Evolutionary conservation across 2,888 invertebrate species (phyloP).

Genomic region (Matsumyia berberina): DNA sequence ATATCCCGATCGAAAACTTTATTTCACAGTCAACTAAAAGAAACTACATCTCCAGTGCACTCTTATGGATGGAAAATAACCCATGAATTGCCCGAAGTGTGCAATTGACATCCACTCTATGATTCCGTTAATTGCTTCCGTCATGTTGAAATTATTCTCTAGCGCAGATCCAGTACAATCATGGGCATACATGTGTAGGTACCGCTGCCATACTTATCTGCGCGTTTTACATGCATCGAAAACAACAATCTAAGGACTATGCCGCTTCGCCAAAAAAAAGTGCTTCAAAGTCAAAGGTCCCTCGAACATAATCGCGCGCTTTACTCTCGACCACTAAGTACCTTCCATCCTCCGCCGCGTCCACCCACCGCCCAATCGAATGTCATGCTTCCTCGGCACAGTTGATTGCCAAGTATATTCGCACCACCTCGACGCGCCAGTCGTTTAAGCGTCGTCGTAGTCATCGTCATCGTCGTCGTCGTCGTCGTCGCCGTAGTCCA

Average conservation of each 20-base stretch:
- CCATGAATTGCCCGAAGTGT: conserved; percentile 60
- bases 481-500: conserved; percentile 1
- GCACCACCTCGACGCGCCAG: conserved; percentile 53
- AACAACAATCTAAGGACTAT: conserved; percentile 54
- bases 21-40: background rate
- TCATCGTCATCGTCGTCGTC: conserved; percentile 7
- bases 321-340: conserved; percentile 56
- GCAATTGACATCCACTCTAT: conserved; percentile 68
- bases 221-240: conserved; percentile 24
- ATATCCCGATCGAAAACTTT: background rate
- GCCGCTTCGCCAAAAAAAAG: conserved; percentile 56
- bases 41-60: background rate
- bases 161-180: conserved; percentile 42
- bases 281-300: conserved; percentile 72
- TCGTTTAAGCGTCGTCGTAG: conserved; percentile 31
- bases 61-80: conserved; percentile 27
- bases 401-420: conserved; percentile 72
- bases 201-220: conserved; percentile 15
- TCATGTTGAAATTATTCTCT: conserved; percentile 68
- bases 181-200: conserved; percentile 5
- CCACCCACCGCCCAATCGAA: conserved; percentile 63
- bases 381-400: conserved; percentile 61
- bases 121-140: conserved; percentile 71
- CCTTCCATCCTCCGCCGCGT: conserved; percentile 31
- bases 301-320: conserved; percentile 60